phyloP scores from a whole-genome alignment of 2,113 vertebrate species.

The Syngnathus scovelli region DNA sequence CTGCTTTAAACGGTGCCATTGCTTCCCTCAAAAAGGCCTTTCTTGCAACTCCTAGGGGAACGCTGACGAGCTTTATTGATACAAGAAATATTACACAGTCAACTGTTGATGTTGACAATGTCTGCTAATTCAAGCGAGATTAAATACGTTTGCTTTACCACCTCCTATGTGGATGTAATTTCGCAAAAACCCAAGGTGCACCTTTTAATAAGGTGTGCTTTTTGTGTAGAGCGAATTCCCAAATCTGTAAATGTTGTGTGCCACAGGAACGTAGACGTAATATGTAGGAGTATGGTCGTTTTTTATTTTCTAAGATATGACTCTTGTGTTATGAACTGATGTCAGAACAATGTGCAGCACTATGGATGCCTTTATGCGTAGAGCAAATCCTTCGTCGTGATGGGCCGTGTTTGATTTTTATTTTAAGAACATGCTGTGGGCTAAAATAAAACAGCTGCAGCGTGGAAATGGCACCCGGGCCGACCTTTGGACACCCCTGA shows the following conservation, averaged over 20 bases:
- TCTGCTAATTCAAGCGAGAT: not conserved
- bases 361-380: not conserved
- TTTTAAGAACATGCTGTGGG: not conserved
- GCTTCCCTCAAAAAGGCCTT: conserved; percentile 20
- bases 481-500: not conserved
- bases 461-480: not conserved
- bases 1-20: conserved; percentile 13
- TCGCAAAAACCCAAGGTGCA: too few relatives aligned
- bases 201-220: too few relatives aligned
- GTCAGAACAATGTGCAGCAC: not conserved
- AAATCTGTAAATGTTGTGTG: not conserved
- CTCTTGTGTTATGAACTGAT: too few relatives aligned
- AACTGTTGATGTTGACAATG: conserved; percentile 9
- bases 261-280: too few relatives aligned
- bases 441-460: not conserved
- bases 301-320: not conserved
- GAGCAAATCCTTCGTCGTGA: not conserved
- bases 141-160: not conserved
- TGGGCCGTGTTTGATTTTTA: not conserved
- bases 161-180: not conserved
- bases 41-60: conserved; percentile 5
- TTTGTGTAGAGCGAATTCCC: too few relatives aligned
- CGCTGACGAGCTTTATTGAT: not conserved
- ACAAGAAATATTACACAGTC: not conserved
- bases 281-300: not conserved